phyloP scores from a whole-genome alignment of 1,140 invertebrate species.

The Drosophila gunungcola region DNA sequence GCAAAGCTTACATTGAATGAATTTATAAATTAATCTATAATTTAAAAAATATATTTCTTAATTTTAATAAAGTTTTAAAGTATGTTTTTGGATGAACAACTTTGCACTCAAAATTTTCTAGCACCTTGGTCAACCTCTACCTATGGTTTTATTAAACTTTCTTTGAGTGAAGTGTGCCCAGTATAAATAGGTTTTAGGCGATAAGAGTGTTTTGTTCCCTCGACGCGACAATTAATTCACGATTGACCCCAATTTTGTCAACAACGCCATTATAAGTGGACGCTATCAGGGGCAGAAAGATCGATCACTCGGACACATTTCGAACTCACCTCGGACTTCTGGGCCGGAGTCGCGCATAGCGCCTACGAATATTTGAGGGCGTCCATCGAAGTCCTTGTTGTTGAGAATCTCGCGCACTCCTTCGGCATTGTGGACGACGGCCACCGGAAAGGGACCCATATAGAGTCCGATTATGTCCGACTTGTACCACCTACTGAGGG shows the following conservation, averaged over 20 bases:
- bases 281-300: background rate
- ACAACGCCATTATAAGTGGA: slow-evolving; percentile 4
- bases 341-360: slow-evolving; percentile 64
- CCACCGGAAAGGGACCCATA: slow-evolving; percentile 74
- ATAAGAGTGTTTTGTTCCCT: slow-evolving; percentile 26
- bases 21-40: too few relatives aligned
- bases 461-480: slow-evolving; percentile 85
- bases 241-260: slow-evolving; percentile 26
- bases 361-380: slow-evolving; percentile 53
- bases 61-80: too few relatives aligned
- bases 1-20: too few relatives aligned
- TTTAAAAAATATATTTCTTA: too few relatives aligned
- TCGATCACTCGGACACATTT: background rate
- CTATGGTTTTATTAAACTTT: background rate
- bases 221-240: slow-evolving; percentile 22
- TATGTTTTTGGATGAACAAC: too few relatives aligned
- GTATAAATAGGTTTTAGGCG: slow-evolving; percentile 5
- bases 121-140: background rate
- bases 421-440: slow-evolving; percentile 82
- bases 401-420: slow-evolving; percentile 84
- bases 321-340: slow-evolving; percentile 75
- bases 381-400: slow-evolving; percentile 85
- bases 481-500: slow-evolving; percentile 80
- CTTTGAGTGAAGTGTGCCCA: slow-evolving; percentile 1
- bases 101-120: too few relatives aligned